These are phyloP conservation scores for Nipponia nippon DNA, from an alignment of 2,113 vertebrate genomes.

Conservation along the genomic window DNA sequence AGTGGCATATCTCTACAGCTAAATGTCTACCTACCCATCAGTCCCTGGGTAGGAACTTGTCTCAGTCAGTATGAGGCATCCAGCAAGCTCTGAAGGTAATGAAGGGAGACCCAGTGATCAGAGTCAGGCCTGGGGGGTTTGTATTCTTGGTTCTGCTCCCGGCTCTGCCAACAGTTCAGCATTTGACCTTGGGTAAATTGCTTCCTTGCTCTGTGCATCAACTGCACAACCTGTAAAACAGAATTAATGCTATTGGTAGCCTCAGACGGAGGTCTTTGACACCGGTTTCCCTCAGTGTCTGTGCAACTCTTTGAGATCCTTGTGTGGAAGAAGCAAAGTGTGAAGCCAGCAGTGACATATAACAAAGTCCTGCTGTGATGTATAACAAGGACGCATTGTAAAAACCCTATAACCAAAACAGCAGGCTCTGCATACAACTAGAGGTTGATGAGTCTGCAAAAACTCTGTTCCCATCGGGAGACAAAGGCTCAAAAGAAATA, in stretches of 20 bases:
- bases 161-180: not conserved
- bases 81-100: not conserved
- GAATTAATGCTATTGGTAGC: not conserved
- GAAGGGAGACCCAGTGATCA: not conserved
- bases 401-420: not conserved
- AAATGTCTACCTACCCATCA: not conserved
- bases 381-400: accelerated
- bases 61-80: not conserved
- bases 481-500: not conserved
- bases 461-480: not conserved
- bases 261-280: not conserved
- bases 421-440: not conserved
- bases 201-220: not conserved
- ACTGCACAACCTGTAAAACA: not conserved
- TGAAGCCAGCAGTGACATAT: not conserved
- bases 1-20: not conserved
- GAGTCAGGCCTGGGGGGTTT: not conserved
- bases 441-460: not conserved
- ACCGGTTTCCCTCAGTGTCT: not conserved
- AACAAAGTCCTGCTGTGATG: not conserved
- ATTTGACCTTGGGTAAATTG: constrained; percentile 21
- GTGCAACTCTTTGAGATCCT: constrained; percentile 52
- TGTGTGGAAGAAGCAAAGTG: not conserved
- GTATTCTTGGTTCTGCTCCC: not conserved
- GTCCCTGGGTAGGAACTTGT: not conserved